Percentiles rank a stretch among this genome's conserved stretches.
These are phyloP conservation scores for Encarsia formosa DNA, from an alignment of 2,888 invertebrate species.

Conservation along the genomic window DNA sequence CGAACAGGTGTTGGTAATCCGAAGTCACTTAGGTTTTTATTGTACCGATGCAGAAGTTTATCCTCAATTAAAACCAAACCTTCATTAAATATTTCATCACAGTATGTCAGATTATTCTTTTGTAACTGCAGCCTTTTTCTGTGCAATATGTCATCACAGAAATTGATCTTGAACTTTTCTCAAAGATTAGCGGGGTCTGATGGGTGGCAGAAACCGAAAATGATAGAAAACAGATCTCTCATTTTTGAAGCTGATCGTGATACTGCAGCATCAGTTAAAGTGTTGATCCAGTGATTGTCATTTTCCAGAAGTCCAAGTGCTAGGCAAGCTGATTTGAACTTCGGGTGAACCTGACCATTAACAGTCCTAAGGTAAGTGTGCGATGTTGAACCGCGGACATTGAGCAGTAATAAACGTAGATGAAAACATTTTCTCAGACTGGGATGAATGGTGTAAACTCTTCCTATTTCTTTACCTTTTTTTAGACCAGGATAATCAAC, in stretches of 20 bases:
- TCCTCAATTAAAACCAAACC: no score
- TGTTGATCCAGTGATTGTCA: slow-evolving; percentile 33
- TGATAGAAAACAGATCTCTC: slow-evolving; percentile 37
- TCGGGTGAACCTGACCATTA: slow-evolving; percentile 29
- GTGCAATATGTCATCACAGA: no score
- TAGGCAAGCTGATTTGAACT: slow-evolving; percentile 30
- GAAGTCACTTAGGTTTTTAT: no score
- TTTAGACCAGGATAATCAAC: slow-evolving; percentile 29
- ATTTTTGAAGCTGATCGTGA: slow-evolving; percentile 34
- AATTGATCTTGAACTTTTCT: slow-evolving; percentile 23
- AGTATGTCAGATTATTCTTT: no score
- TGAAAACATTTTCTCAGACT: slow-evolving; percentile 31
- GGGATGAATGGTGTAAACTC: slow-evolving; percentile 36
- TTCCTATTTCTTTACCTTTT: slow-evolving; percentile 31
- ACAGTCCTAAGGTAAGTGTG: slow-evolving; percentile 32
- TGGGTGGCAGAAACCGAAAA: slow-evolving; percentile 36
- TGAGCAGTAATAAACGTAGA: slow-evolving; percentile 30
- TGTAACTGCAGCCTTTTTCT: no score
- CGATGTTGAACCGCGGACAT: slow-evolving; percentile 34
- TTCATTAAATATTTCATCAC: no score
- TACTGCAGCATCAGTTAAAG: slow-evolving; percentile 31
- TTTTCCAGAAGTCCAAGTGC: slow-evolving; percentile 29
- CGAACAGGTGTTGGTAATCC: not conserved
- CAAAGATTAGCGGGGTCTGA: slow-evolving; percentile 34
- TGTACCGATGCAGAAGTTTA: no score